Base-by-base conservation (phyloP, 2,113 vertebrate genomes). In the Anarrhichthys ocellatus region DNA sequence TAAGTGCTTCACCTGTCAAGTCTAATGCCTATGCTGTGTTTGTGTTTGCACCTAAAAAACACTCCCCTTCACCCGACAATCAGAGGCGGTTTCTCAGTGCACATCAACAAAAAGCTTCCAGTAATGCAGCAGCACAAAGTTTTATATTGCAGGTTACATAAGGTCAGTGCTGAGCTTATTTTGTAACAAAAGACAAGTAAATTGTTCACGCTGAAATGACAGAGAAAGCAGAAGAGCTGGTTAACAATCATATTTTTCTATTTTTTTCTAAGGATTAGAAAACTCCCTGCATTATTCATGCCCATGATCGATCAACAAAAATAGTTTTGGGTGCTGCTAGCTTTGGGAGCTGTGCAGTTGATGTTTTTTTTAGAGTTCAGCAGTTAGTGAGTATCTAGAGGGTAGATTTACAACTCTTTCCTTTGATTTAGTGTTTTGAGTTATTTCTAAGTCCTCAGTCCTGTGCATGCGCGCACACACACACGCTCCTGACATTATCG, bases 401-500 rank as follows among this genome's bases (percentile, higher is more conserved):
- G 85, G 79, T 64, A 87, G 73, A 90, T 85, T 76, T 85, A 87
- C 78, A 84, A 80, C 82, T 87, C 81, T 73, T 79, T 84, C 65
- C 82, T 91, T 92, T 91, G 89, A 89, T 92, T 87, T 83, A 63
- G 52, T 78, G 27, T 87, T 87, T 83, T 78, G 76, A 87, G 75
- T 80, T 87, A 79, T 84, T 89, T 87, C 67, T 58, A 68, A 81
- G 34, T 83, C 48, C 54, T 76, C 22, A 32, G 46, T 73, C 75
- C 59, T 66, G 44, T 46, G 58, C 58, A 24, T 63, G 62, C 61
- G 22, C 50, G 48, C 40, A 32, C 40, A 59, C 69, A 70, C 18
- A 62, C 71, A 75, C 59, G 69, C 75, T 10, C 73, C 48, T 63
- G 65, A 88, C 83, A 88, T 84, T 86, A 91, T 88, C 87, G 74